Percentiles rank a stretch among this genome's conserved stretches.
Evolutionary conservation across 2,113 vertebrate genomes (phyloP).

Genomic region (Natator depressus): DNA sequence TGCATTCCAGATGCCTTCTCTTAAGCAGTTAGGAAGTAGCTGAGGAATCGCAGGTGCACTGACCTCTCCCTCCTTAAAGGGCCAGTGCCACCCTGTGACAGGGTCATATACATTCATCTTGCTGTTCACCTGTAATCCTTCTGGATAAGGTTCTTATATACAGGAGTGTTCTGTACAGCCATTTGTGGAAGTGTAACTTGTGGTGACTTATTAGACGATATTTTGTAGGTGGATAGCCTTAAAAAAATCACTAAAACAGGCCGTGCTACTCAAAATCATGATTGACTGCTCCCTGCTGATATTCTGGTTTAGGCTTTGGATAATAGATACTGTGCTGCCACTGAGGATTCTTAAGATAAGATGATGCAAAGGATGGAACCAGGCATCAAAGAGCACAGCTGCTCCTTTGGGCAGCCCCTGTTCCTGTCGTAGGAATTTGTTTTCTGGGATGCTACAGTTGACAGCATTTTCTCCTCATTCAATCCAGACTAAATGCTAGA

Average conservation of each 20-base stretch:
- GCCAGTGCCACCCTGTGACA: neutral
- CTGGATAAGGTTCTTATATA: rapidly evolving
- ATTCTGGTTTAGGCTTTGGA: neutral
- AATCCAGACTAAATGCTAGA: neutral
- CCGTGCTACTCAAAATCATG: neutral
- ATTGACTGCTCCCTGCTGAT: neutral
- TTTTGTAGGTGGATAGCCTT: conserved; percentile 52
- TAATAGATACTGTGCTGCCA: neutral
- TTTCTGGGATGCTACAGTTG: neutral
- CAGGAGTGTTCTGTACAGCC: conserved; percentile 20
- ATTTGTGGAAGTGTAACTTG: neutral
- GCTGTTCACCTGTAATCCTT: conserved; percentile 14
- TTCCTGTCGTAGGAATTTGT: neutral
- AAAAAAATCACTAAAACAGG: conserved; percentile 50
- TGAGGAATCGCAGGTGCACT: neutral
- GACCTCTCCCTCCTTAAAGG: neutral
- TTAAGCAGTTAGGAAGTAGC: neutral
- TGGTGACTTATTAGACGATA: conserved; percentile 27
- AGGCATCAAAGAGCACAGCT: neutral
- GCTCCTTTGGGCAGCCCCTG: neutral
- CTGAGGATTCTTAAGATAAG: neutral
- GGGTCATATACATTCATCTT: conserved; percentile 15
- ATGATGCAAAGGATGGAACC: neutral
- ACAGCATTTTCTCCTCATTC: neutral
- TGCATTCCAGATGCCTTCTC: neutral